Evolutionary conservation across 2,113 vertebrate genomes (phyloP).

Genomic region (Mugil cephalus): DNA sequence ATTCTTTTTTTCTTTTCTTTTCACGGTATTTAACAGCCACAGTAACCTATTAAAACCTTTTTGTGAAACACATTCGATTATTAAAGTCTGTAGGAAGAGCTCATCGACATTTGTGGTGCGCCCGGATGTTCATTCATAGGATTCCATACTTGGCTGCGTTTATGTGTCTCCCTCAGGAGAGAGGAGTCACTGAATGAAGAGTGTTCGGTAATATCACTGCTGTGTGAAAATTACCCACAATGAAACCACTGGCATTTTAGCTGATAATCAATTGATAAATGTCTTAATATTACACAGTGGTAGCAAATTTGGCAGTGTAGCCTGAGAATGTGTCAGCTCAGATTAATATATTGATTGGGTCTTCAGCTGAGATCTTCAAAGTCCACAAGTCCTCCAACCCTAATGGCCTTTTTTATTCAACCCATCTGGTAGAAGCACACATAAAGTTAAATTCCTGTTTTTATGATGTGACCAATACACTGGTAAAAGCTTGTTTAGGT

Average conservation of each 20-base stretch:
- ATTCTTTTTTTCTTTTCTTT: background rate
- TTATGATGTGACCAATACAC: too few relatives aligned
- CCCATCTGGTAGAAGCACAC: too few relatives aligned
- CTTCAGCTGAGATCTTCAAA: too few relatives aligned
- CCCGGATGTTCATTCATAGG: conserved; percentile 6
- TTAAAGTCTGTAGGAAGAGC: background rate
- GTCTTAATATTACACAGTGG: background rate
- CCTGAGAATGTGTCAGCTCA: too few relatives aligned
- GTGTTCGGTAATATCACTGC: conserved; percentile 25
- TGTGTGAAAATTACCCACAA: conserved; percentile 19
- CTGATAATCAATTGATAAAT: conserved; percentile 30
- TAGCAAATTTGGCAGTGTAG: background rate
- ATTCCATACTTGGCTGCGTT: conserved; percentile 14
- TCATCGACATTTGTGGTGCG: background rate
- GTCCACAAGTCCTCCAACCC: too few relatives aligned
- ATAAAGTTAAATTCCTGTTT: too few relatives aligned
- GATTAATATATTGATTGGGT: too few relatives aligned
- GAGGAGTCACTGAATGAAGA: conserved; percentile 21
- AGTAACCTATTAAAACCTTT: background rate
- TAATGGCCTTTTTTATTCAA: too few relatives aligned
- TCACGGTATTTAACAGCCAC: too few relatives aligned
- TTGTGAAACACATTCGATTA: background rate
- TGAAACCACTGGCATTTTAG: conserved; percentile 1
- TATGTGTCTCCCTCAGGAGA: conserved; percentile 25
- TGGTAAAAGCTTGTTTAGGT: too few relatives aligned